Conservation (phyloP, 2,113 vertebrate species). For the Ageneiosus marmoratus region DNA sequence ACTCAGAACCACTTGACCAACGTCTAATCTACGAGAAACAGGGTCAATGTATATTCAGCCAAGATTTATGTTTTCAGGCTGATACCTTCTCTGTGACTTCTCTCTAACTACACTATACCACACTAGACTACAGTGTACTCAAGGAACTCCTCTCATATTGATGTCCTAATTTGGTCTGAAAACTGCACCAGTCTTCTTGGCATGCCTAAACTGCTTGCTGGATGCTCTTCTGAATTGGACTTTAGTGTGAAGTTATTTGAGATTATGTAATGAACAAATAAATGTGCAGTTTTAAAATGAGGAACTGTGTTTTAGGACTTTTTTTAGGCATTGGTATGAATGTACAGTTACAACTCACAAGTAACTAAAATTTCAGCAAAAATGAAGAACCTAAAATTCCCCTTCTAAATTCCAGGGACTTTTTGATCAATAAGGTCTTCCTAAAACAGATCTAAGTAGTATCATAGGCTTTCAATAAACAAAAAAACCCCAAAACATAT, state of each 20-base stretch:
- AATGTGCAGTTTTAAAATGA: not conserved
- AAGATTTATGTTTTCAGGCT: slow-evolving; percentile 39
- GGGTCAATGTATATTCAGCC: slow-evolving; percentile 25
- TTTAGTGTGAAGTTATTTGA: not conserved
- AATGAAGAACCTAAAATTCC: not conserved
- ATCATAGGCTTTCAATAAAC: not conserved
- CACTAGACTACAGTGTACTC: slow-evolving; percentile 12
- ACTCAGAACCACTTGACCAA: not conserved
- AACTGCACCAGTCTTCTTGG: not conserved
- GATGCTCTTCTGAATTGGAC: not conserved
- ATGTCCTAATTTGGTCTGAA: slow-evolving; percentile 6
- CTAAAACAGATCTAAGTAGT: not conserved
- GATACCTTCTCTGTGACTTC: slow-evolving; percentile 23
- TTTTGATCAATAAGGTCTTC: not conserved
- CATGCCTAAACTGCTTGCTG: not conserved
- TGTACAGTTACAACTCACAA: not conserved
- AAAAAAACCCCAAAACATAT: not conserved
- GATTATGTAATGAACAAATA: not conserved
- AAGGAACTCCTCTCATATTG: slow-evolving; percentile 16
- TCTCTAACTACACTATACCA: too few relatives aligned
- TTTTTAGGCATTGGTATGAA: not conserved
- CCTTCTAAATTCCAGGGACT: not conserved
- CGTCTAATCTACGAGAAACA: not conserved
- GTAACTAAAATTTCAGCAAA: not conserved
- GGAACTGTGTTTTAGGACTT: not conserved